Evolutionary conservation across 2,888 invertebrate genomes (phyloP), one percentile per base, ranked within the genome.

Genomic region (Agrotis ipsilon): DNA sequence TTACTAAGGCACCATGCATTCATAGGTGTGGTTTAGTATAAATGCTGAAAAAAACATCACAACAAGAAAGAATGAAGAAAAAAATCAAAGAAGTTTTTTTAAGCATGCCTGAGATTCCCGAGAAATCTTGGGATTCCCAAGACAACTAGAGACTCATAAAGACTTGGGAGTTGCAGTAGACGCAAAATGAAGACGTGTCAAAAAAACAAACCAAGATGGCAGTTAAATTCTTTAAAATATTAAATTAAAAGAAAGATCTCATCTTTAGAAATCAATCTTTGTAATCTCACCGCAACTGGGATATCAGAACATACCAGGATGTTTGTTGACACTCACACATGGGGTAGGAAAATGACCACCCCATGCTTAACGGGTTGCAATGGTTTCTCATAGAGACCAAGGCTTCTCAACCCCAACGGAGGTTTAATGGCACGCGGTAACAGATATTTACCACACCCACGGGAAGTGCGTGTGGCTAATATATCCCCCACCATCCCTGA

Each of bases 301-400:
- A 55, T 63, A 60, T 16, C 70, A 70, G 74, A 61, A 73, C 43
- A 32, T 39, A 65, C 19, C 16, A 60, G 54, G 54, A 67, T 46
- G 13, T 48, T 6, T 3, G 19, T 65, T 4, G 14, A 21, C 32
- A 52, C 59, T 63, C 45, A n/a, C n/a, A n/a, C 16, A 62, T 49
- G 48, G 27, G 49, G 24, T 39, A 21, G 27, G 27, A 21, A 21
- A 48, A n/a, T n/a, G n/a, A 13, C 3, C 45, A 18, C 11, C n/a
- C 39, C 24, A 1, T 18, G 6, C 24, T 75, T 32, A 49, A 45
- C 58, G 49, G 64, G 46, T 70, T 59, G 32, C 11, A 62, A 52
- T 55, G 18, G 48, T 72, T 68, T 79, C 65, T 68, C 78, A 57
- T 32, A 65, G 32, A 49, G 68, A 81, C 78, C 52, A 79, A 73